Base-by-base conservation (phyloP, 1,140 invertebrate genomes). In the Lethocerus indicus region DNA sequence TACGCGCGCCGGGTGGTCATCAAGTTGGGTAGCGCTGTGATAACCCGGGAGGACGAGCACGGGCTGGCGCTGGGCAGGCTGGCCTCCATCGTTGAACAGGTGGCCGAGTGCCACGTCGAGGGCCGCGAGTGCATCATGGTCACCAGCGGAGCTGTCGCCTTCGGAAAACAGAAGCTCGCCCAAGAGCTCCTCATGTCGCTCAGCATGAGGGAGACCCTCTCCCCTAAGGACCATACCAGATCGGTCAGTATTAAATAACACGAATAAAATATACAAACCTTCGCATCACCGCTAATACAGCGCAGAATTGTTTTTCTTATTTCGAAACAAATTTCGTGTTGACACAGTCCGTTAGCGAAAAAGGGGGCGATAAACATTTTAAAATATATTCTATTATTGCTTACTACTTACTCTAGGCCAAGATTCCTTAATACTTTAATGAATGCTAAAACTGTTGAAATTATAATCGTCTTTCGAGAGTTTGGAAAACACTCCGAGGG, bases 91-190 rank as follows among this genome's bases (percentile, higher is more conserved):
- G 88, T 97, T 18, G 92, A 97, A 70, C 92, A 97, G 74, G 90
- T 96, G 21, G 91, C 94, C 28, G 89, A 97, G 67, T 84, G 96
- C 51, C 93, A 98, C 60, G 87, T 88, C 61, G 85, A 90, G 64
- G 94, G 94, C 5, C 73, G 88, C 7, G 89, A 98, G 66, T 87
- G 94, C 63, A 81, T 98, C 43, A 91, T 99, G 83, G 94, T 99
- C 0, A 97, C 93, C 2, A 96, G 91, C 61, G 96, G 95, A 13
- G 93, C 95, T 3, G 93, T 98, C 1, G 95, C 95, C 13, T 98
- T 98, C 63, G 95, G 95, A 25, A 91, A 96, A 67, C 94, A 98
- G 67, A 97, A 96, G 67, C 69, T 99, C n/a, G 84, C 87, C 0
- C 91, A 97, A 59, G 94, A 98, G 67, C 71, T 96, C 25, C 72